These are phyloP conservation scores for Mythimna pallens DNA, from an alignment of 2,888 invertebrate genomes.

Conservation along the genomic window DNA sequence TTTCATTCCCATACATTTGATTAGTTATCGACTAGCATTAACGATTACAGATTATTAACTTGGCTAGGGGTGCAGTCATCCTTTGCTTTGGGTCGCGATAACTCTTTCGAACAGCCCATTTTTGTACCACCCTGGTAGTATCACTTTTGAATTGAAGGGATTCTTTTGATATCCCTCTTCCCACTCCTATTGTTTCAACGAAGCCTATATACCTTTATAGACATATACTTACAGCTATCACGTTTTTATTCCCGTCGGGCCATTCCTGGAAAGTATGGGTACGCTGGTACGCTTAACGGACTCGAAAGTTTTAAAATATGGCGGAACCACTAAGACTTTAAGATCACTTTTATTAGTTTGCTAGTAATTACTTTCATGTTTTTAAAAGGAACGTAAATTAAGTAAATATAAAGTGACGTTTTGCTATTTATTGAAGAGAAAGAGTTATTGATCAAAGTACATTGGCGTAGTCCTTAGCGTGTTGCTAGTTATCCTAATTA, in stretches of 20 bases:
- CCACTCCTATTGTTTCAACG: slow-evolving; percentile 40
- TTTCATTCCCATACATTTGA: no score
- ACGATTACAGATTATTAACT: no score
- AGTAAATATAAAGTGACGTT: background rate
- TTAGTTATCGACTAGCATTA: no score
- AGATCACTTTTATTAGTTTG: slow-evolving; percentile 39
- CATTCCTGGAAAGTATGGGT: background rate
- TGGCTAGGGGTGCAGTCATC: no score
- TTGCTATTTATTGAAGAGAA: background rate
- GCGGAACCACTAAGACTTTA: slow-evolving; percentile 35
- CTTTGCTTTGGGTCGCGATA: no score
- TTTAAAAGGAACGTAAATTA: slow-evolving; percentile 4
- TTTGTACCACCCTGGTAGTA: background rate
- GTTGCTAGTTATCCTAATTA: background rate
- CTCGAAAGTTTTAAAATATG: slow-evolving; percentile 57
- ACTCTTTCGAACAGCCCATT: no score
- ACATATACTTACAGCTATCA: slow-evolving; percentile 15
- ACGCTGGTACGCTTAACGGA: slow-evolving; percentile 14
- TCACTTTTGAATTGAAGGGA: slow-evolving; percentile 27
- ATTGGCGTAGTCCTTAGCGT: background rate
- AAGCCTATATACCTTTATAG: slow-evolving; percentile 3
- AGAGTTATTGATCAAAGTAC: slow-evolving; percentile 2
- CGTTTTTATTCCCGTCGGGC: slow-evolving; percentile 8
- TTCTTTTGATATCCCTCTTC: slow-evolving; percentile 55
- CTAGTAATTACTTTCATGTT: slow-evolving; percentile 35